These are phyloP conservation scores for Pachypsylla venusta DNA, from an alignment of 1,140 invertebrate genomes.

Conservation along the genomic window DNA sequence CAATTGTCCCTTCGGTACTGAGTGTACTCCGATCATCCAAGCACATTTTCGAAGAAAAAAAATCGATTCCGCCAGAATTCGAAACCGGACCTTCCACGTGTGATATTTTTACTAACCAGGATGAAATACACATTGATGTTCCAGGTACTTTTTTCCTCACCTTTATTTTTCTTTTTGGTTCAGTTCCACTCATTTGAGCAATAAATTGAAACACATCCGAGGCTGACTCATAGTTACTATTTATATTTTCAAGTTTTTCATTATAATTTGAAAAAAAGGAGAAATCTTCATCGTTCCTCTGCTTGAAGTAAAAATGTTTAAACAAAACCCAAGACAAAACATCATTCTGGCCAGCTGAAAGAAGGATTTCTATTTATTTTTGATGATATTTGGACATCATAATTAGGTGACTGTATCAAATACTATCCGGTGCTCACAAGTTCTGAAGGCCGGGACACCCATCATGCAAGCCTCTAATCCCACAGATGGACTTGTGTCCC, in stretches of 20 bases:
- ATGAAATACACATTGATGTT: not conserved
- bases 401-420: not conserved
- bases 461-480: no score
- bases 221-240: not conserved
- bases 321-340: not conserved
- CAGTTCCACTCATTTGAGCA: not conserved
- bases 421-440: not conserved
- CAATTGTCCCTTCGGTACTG: no score
- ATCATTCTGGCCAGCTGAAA: not conserved
- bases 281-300: not conserved
- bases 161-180: not conserved
- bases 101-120: not conserved
- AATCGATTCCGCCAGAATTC: not conserved
- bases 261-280: not conserved
- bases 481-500: no score
- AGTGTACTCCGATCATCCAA: no score
- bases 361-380: not conserved
- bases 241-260: not conserved
- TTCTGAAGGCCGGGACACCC: no score
- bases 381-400: not conserved
- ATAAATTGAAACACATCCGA: not conserved
- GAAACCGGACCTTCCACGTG: not conserved
- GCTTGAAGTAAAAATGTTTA: not conserved
- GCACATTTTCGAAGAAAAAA: no score
- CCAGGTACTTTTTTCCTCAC: not conserved